phyloP scores from a whole-genome alignment of 35 echinoderm and acorn worm genomes.

The Ophiothrix spiculata region DNA sequence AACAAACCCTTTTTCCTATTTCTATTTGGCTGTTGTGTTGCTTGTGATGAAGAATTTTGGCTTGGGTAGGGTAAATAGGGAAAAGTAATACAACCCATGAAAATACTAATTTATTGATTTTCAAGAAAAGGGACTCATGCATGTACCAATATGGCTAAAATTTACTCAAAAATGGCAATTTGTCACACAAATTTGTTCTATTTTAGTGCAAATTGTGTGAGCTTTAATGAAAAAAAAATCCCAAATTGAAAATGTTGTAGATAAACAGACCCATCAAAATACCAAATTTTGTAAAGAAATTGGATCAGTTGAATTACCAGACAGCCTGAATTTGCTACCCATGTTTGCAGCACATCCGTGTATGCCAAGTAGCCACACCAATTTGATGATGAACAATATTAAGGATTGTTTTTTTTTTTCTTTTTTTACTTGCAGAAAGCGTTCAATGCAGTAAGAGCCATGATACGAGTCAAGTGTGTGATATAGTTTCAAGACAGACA shows the following conservation, averaged over 20 bases:
- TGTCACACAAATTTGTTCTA: no score
- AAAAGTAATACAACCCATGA: no score
- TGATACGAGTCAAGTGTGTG: constrained; percentile 65
- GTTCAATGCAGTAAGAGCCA: constrained; percentile 65
- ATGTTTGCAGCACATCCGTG: not conserved
- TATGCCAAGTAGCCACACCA: not conserved
- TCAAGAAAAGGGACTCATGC: no score
- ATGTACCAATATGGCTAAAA: no score
- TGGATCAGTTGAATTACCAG: not conserved
- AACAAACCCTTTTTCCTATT: not conserved
- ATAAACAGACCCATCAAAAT: not conserved
- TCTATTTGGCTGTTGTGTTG: no score
- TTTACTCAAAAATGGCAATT: no score
- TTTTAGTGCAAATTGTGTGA: no score
- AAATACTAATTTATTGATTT: no score
- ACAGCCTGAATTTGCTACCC: not conserved
- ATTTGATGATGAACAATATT: not conserved
- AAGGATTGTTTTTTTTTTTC: not conserved
- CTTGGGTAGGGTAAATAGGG: no score
- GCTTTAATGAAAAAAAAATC: no score
- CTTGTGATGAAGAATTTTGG: no score
- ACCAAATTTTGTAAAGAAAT: not conserved
- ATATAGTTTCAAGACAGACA: constrained; percentile 11
- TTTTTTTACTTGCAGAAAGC: constrained; percentile 53
- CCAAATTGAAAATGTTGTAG: no score